phyloP scores from a whole-genome alignment of 2,113 vertebrate genomes.

The chimpanzee (Pan troglodytes) region NHGRI_mPanTro3-v2.1_pri NC_072410.2:72406001-72406500 shows the following conservation, averaged over 20 bases:
- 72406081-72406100: neutral
- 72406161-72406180: neutral
- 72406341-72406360: neutral
- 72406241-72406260: neutral
- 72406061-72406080: neutral
- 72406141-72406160: neutral
- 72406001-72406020: conserved; percentile 8
- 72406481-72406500: conserved; percentile 32
- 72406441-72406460: conserved; percentile 19
- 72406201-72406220: neutral
- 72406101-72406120: neutral
- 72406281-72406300: neutral
- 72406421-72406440: conserved; percentile 24
- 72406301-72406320: too few relatives aligned
- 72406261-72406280: neutral
- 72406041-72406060: neutral
- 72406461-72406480: conserved; percentile 50
- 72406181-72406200: neutral
- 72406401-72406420: neutral
- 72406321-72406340: neutral
- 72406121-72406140: neutral
- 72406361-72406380: neutral
- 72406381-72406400: neutral
- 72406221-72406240: neutral
- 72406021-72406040: neutral